Conservation (phyloP, 2,888 invertebrate genomes). For the Gymnosoma rotundatum region DNA sequence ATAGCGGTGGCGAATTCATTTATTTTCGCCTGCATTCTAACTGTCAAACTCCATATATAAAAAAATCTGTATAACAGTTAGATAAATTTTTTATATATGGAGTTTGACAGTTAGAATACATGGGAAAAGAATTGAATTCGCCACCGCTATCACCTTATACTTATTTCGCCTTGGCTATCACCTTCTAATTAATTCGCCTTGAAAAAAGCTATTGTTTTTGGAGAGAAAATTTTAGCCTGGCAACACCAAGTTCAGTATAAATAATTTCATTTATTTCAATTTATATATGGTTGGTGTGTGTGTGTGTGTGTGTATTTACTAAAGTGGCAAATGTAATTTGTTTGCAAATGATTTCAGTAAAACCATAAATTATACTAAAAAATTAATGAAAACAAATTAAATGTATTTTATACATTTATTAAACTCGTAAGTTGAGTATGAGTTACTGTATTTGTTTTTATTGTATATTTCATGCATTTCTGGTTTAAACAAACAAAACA, state of each 20-base stretch:
- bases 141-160: no score
- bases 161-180: no score
- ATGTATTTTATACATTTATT: conserved; percentile 57
- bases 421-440: neutral
- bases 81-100: no score
- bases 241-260: neutral
- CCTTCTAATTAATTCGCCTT: no score
- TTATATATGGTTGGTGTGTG: no score
- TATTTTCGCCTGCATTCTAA: no score
- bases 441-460: neutral
- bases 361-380: conserved; percentile 64
- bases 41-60: no score
- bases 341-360: conserved; percentile 68
- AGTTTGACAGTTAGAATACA: no score
- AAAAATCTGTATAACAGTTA: no score
- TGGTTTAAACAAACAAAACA: conserved; percentile 30
- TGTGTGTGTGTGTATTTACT: neutral
- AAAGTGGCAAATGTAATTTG: conserved; percentile 66
- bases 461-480: conserved; percentile 39
- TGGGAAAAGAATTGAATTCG: no score
- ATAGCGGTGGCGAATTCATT: no score
- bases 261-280: conserved; percentile 1
- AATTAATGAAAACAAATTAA: conserved; percentile 59
- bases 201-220: no score
- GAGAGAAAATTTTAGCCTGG: neutral